Conservation (phyloP, 2,113 vertebrate species). For the zebrafish (Danio rerio) region DNA sequence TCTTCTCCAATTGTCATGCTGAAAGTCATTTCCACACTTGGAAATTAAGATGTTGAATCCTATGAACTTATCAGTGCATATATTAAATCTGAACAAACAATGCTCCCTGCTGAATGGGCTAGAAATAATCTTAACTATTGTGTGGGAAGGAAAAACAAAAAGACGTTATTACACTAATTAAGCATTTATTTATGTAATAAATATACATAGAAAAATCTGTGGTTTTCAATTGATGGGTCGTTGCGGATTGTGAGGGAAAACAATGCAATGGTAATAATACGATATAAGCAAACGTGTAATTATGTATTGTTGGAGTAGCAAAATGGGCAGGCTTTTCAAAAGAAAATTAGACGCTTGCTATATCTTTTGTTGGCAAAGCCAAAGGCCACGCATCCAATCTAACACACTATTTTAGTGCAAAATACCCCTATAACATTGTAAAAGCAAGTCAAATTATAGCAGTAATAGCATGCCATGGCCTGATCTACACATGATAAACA, state of each 20-base stretch:
- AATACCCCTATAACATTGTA: not conserved
- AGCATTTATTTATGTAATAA: not conserved
- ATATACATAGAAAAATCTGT: not conserved
- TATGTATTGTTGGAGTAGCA: not conserved
- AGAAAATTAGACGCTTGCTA: not conserved
- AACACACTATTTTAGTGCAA: not conserved
- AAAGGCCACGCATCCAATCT: not conserved
- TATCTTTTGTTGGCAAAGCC: not conserved
- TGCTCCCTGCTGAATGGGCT: not conserved
- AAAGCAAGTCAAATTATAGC: not conserved
- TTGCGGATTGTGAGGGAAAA: not conserved
- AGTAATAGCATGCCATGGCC: not conserved
- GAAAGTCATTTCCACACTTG: slow-evolving; percentile 25
- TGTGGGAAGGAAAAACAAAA: not conserved
- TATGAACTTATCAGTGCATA: not conserved
- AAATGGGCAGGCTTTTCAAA: not conserved
- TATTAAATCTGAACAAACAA: not conserved
- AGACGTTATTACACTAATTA: not conserved
- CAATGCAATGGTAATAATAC: not conserved
- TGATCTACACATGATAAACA: not conserved
- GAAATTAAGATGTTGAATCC: slow-evolving; percentile 20
- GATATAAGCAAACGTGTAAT: not conserved
- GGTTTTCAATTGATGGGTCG: not conserved
- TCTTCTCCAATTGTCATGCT: not conserved
- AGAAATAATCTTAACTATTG: not conserved